phyloP scores from a whole-genome alignment of 2,888 invertebrate species.

The Stramonita haemastoma region DNA sequence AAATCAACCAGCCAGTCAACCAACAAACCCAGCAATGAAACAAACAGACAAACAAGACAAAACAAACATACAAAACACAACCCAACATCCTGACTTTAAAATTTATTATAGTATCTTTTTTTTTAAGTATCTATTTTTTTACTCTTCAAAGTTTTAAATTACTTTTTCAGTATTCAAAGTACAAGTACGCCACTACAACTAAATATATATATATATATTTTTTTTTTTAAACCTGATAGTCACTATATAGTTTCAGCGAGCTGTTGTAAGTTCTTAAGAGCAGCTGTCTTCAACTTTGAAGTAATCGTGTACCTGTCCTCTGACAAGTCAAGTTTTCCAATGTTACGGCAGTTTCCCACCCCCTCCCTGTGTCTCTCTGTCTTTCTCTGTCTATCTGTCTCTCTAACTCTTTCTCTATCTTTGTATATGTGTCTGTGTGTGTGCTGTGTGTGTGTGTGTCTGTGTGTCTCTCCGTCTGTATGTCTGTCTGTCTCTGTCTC shows the following conservation, averaged over 20 bases:
- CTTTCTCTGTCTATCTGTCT: not conserved
- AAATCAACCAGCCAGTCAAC: too few species aligned
- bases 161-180: not conserved
- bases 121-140: not conserved
- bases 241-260: too few species aligned
- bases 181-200: too few species aligned
- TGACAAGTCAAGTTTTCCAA: not conserved
- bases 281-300: not conserved
- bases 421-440: not conserved
- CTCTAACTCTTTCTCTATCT: not conserved
- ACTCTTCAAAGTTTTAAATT: not conserved
- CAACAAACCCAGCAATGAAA: too few species aligned
- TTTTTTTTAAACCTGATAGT: too few species aligned
- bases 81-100: too few species aligned
- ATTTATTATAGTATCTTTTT: not conserved
- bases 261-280: not conserved
- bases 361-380: not conserved
- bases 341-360: too few species aligned
- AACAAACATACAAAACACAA: too few species aligned
- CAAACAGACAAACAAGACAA: too few species aligned
- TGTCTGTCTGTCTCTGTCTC: not conserved
- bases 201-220: too few species aligned
- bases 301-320: not conserved
- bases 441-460: not conserved
- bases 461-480: not conserved